phyloP scores from a whole-genome alignment of 2,797 vertebrate genomes.

The Champsocephalus gunnari region DNA sequence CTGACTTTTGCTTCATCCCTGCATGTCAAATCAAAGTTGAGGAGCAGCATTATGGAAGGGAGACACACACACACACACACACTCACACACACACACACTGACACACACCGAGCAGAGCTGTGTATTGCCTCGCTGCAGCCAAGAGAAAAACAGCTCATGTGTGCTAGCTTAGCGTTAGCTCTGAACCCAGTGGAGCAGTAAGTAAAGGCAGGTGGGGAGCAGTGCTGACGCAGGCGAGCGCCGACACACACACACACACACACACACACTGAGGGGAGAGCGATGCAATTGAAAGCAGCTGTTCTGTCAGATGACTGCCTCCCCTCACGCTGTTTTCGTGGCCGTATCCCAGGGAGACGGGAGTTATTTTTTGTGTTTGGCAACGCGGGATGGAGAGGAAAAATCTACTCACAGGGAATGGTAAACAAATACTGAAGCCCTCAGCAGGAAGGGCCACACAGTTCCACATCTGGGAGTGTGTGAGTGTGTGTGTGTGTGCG shows the following conservation, averaged over 20 bases:
- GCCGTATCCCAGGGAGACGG: conserved; percentile 82
- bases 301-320: conserved; percentile 81
- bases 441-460: conserved; percentile 75
- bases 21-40: conserved; percentile 33
- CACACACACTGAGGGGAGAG: conserved; percentile 38
- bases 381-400: conserved; percentile 79
- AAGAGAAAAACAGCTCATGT: conserved; percentile 45
- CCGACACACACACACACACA: conserved; percentile 53
- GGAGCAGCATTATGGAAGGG: conserved; percentile 24
- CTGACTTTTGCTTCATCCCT: conserved; percentile 31
- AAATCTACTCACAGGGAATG: conserved; percentile 83
- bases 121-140: conserved; percentile 32
- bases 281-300: conserved; percentile 86
- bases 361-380: conserved; percentile 82
- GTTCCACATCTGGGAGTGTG: conserved; percentile 64
- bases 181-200: conserved; percentile 65
- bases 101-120: conserved; percentile 25
- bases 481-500: conserved; percentile 16
- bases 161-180: conserved; percentile 63
- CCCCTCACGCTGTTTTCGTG: conserved; percentile 79
- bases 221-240: conserved; percentile 69
- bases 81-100: not conserved
- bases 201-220: conserved; percentile 77
- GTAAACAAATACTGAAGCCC: conserved; percentile 80
- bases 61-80: conserved; percentile 16